A percentile compares a stretch with the other conserved stretches of the same genome.
These are phyloP conservation scores for Rana temporaria DNA, from an alignment of 2,113 vertebrate genomes.

Conservation along the genomic window DNA sequence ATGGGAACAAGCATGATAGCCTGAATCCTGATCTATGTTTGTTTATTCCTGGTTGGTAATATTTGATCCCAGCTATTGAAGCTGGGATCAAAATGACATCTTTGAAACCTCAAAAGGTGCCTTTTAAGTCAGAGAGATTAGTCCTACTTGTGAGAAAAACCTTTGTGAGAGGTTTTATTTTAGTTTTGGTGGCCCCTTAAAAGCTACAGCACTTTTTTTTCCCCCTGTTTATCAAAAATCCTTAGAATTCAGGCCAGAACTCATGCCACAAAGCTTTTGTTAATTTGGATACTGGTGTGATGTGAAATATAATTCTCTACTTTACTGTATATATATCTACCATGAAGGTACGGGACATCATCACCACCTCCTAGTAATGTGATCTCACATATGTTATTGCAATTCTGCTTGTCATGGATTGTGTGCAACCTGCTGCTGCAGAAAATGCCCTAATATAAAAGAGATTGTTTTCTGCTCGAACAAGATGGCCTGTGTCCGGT, in stretches of 20 bases:
- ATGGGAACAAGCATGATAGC: too few relatives aligned
- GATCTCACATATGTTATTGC: constrained; percentile 47
- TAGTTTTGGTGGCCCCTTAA: too few relatives aligned
- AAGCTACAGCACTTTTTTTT: too few relatives aligned
- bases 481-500: constrained; percentile 55
- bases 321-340: constrained; percentile 39
- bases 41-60: too few relatives aligned
- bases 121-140: too few relatives aligned
- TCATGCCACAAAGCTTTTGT: neutral
- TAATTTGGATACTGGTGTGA: constrained; percentile 30
- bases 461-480: constrained; percentile 31
- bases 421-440: neutral
- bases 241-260: neutral
- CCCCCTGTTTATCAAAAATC: neutral
- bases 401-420: constrained; percentile 27
- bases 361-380: constrained; percentile 27
- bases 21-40: too few relatives aligned
- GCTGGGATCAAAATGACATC: too few relatives aligned
- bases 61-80: too few relatives aligned
- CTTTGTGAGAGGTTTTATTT: too few relatives aligned
- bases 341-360: constrained; percentile 7
- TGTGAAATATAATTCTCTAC: constrained; percentile 38
- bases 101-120: too few relatives aligned
- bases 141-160: too few relatives aligned
- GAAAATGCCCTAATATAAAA: constrained; percentile 30